A percentile compares a stretch with the other conserved stretches of the same genome.
These are phyloP conservation scores for Philereme vetulata DNA, from an alignment of 2,888 invertebrate genomes.

Conservation along the genomic window DNA sequence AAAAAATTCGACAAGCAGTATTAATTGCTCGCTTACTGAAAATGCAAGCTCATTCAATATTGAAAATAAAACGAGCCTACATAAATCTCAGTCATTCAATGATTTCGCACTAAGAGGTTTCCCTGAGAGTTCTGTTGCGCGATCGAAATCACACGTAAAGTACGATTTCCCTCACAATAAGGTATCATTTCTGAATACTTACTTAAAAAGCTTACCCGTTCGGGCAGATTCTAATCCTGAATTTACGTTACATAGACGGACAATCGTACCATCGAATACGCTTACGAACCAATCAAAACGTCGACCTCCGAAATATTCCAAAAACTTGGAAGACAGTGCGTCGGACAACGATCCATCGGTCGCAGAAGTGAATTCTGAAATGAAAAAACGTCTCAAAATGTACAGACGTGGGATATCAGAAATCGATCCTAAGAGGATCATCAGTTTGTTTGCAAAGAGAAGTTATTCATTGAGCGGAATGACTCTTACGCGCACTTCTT, in stretches of 20 bases:
- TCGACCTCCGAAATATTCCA: constrained; percentile 46
- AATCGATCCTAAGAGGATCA: constrained; percentile 58
- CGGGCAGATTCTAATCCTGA: constrained; percentile 71
- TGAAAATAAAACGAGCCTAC: constrained; percentile 58
- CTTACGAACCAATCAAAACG: constrained; percentile 37
- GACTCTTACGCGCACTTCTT: constrained; percentile 66
- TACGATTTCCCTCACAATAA: constrained; percentile 74
- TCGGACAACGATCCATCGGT: constrained; percentile 72
- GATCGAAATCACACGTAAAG: constrained; percentile 70
- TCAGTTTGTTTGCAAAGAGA: constrained; percentile 60
- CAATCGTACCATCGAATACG: constrained; percentile 6
- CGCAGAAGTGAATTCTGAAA: constrained; percentile 73
- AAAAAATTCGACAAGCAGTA: constrained; percentile 44
- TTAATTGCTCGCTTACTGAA: constrained; percentile 52
- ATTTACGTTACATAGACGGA: constrained; percentile 59
- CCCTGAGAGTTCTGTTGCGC: constrained; percentile 54
- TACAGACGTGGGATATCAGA: constrained; percentile 80
- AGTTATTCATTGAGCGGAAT: constrained; percentile 69
- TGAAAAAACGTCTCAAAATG: constrained; percentile 78
- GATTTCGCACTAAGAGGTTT: constrained; percentile 54
- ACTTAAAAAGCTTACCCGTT: constrained; percentile 77
- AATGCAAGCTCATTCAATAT: constrained; percentile 48
- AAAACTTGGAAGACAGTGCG: constrained; percentile 59
- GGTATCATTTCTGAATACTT: constrained; percentile 79
- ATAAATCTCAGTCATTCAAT: constrained; percentile 75